Evolutionary conservation across 2,113 vertebrate species (phyloP), one percentile per base, ranked within the genome.

Genomic region (Vulpes vulpes): DNA sequence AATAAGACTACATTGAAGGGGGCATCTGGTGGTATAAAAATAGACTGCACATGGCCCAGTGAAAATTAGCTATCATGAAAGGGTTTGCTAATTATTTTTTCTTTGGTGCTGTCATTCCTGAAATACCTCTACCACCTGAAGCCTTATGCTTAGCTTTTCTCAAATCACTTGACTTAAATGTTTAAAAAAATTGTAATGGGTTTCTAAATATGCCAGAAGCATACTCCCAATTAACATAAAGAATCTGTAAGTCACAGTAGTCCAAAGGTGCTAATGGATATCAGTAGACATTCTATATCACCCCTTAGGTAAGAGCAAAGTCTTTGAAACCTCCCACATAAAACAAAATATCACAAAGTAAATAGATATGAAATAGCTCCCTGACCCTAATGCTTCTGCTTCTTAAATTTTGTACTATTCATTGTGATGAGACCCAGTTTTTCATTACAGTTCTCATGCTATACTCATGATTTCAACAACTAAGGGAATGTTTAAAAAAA

Each of bases 111-210:
- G 89, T 93, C 90, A 73, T 97, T 97, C 94, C 92, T 97, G 96
- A 98, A 98, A 97, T 97, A 97, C 90, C 76, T 94, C 76, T 57
- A 91, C 87, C 96, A 97, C 98, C 98, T 98, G 95, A 98, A 94
- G 64, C 65, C 74, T 85, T 92, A 80, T 22, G 23, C 49, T 96
- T 93, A 53, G 65, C 59, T 97, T 97, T 95, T 93, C 89, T 97
- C 59, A 92, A 96, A 62, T 86, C 57, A 57, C 59, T 97, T 91
- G 59, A 95, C 73, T 96, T 96, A 81, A 76, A 90, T 92, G 20
- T 78, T 96, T 62, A 14, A 74, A 95, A 94, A 97, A 96, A 35
- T 43, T 64, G 3, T 19, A 59, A 38, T 81, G 35, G 60, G 73
- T 81, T 60, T 95, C 80, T 96, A 94, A 89, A 89, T 91, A 92